Evolutionary conservation across 92 coral and sea anemone genomes (phyloP), one percentile per base, ranked within the genome.

Genomic region (Zoanthus sociatus): DNA sequence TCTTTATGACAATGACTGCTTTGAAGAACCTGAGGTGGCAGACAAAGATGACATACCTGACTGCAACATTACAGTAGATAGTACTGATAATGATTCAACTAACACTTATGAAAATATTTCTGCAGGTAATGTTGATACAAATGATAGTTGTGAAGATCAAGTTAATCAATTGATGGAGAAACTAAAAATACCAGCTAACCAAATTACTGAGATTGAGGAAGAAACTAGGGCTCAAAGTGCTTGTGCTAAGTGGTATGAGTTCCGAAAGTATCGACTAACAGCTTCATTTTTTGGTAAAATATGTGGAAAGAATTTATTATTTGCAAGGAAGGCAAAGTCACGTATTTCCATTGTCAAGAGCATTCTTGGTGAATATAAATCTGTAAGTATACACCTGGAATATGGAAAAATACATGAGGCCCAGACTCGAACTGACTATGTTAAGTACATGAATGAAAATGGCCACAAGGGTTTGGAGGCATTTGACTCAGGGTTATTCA

Each of bases 261-360:
- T 69, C 42, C 73, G 73, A 69, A 69, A 69, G 44, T 69, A 32
- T 26, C 1, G 73, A 70, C 75, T 70, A 70, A 70, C 75, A 21
- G 75, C 75, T 70, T 70, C 75, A 70, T 70, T 21, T 70, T 70
- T 70, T 70, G 75, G 75, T 33, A 70, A 70, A 70, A 70, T 70
- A 70, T 30, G 75, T 70, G 75, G 75, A 42, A 70, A 70, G 75
- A 70, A 70, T 31, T 70, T 70, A 31, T 70, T 42, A 70, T 70
- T 42, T 70, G 48, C 75, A 31, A 70, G 75, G 31, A 70, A 70
- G 75, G 13, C 75, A 70, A 70, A 70, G 75, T 70, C 75, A 70
- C 75, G 50, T 70, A 70, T 70, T 70, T 70, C 50, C 75, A 70
- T 70, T 70, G 75, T 70, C 75, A 70, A 70, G 75, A 70, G 75